phyloP scores from a whole-genome alignment of 1,140 invertebrate genomes.

The Eupristina koningsbergeri region DNA sequence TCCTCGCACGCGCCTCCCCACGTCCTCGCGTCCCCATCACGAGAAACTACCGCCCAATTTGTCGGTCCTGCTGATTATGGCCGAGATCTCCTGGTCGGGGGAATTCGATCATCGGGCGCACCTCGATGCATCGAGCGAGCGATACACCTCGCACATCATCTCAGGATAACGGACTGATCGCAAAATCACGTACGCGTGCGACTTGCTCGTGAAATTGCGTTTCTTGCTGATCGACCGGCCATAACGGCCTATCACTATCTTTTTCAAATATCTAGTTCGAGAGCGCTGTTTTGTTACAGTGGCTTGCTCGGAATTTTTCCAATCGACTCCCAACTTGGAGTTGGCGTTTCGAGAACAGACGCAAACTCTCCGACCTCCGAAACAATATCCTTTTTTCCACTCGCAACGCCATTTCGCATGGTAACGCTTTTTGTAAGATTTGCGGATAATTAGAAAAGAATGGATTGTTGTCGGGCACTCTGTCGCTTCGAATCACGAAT shows the following conservation, averaged over 20 bases:
- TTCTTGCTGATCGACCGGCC: background rate
- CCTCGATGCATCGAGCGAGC: background rate
- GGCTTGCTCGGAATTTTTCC: background rate
- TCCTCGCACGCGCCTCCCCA: too few relatives aligned
- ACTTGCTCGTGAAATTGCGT: background rate
- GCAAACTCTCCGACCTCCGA: too few relatives aligned
- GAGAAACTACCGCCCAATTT: background rate
- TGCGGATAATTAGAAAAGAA: background rate
- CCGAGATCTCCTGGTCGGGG: background rate
- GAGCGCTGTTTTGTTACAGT: too few relatives aligned
- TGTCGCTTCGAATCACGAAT: background rate
- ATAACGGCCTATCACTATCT: background rate
- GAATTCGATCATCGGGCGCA: background rate
- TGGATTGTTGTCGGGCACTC: background rate
- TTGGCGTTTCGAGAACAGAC: too few relatives aligned
- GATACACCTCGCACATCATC: background rate
- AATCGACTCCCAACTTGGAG: too few relatives aligned
- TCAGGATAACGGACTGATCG: background rate
- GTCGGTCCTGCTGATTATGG: background rate
- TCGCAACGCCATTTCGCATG: background rate
- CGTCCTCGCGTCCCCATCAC: too few relatives aligned
- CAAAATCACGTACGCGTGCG: background rate
- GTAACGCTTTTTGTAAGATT: background rate
- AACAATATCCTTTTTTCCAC: background rate
- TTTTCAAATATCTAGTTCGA: background rate